A percentile compares a stretch with the other conserved stretches of the same genome.
Conservation (phyloP, 2,888 invertebrate genomes). For the Seladonia tumulorum region DNA sequence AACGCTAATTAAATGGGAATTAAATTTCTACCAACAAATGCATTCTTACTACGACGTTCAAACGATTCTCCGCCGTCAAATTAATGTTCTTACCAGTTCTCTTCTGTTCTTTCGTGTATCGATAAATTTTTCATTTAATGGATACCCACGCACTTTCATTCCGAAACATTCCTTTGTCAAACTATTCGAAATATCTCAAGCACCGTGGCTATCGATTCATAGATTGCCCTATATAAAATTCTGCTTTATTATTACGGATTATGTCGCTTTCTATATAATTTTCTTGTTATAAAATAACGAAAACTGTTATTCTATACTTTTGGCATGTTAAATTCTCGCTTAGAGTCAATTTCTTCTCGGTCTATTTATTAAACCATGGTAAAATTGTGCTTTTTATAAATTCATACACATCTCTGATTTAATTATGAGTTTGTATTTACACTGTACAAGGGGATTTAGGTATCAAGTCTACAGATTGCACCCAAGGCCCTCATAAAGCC, state of each 20-base stretch:
- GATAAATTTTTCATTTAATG: background rate
- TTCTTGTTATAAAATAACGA: too few relatives aligned
- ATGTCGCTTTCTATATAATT: background rate
- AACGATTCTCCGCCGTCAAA: background rate
- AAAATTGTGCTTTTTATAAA: background rate
- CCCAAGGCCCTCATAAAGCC: background rate
- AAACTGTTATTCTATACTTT: background rate
- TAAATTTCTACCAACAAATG: background rate
- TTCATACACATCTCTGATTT: background rate
- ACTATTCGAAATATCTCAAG: background rate
- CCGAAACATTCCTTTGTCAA: background rate
- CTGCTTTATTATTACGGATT: background rate
- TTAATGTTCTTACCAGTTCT: background rate
- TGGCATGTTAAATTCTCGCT: background rate
- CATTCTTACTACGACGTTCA: background rate
- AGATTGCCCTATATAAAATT: background rate
- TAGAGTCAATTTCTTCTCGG: background rate
- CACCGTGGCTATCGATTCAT: background rate
- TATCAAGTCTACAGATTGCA: background rate
- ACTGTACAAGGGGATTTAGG: background rate
- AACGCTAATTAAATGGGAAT: constrained; percentile 41
- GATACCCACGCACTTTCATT: background rate
- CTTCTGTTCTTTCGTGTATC: background rate
- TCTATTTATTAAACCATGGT: background rate
- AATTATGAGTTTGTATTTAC: background rate